Percentiles rank a stretch among this genome's conserved stretches.
Evolutionary conservation across 1,140 invertebrate genomes (phyloP).

Genomic region (Cotesia chilonis): DNA sequence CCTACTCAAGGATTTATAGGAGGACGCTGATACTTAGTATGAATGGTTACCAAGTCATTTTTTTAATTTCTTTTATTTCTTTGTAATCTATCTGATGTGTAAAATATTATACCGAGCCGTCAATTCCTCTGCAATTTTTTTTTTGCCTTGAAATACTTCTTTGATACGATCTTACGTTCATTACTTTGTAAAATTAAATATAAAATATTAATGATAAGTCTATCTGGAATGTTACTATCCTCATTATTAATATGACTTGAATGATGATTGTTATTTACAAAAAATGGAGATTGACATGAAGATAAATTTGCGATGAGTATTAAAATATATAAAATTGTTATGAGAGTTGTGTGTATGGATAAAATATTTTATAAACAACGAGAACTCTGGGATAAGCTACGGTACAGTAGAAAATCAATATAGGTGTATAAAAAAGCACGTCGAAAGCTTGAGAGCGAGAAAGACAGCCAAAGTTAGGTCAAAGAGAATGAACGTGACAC

Average conservation of each 20-base stretch:
- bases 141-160: neutral
- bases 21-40: neutral
- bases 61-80: neutral
- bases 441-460: constrained; percentile 28
- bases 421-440: constrained; percentile 47
- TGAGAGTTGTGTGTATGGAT: constrained; percentile 30
- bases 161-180: too few species aligned
- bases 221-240: too few species aligned
- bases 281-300: too few species aligned
- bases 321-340: neutral
- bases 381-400: constrained; percentile 41
- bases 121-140: neutral
- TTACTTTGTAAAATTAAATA: too few species aligned
- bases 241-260: too few species aligned
- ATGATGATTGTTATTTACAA: too few species aligned
- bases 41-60: neutral
- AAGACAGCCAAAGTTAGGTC: constrained; percentile 18
- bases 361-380: constrained; percentile 42
- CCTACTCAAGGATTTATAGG: constrained; percentile 1
- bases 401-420: constrained; percentile 51
- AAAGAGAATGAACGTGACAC: constrained; percentile 11
- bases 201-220: too few species aligned
- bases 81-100: neutral
- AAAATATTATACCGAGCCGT: neutral
- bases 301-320: too few species aligned